Evolutionary conservation across 2,113 vertebrate species (phyloP).

Genomic region (Limnothrissa miodon): DNA sequence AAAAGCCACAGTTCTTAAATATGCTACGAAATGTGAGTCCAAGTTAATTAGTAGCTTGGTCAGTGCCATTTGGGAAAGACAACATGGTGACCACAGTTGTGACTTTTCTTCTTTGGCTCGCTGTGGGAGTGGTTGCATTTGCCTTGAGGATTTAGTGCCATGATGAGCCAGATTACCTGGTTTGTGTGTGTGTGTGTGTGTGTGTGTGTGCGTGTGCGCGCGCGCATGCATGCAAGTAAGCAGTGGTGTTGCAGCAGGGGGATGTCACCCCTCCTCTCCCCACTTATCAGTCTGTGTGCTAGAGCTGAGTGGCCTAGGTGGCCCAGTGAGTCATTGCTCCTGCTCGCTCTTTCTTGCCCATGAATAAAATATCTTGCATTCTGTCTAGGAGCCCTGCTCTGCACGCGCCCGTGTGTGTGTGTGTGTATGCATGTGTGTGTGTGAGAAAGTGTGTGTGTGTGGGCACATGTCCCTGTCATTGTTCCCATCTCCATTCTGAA

Average conservation of each 20-base stretch:
- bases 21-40: neutral
- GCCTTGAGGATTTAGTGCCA: neutral
- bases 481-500: neutral
- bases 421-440: conserved; percentile 32
- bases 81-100: neutral
- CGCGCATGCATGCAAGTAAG: neutral
- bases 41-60: conserved; percentile 10
- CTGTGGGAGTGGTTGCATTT: neutral
- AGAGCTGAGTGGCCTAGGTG: conserved; percentile 27
- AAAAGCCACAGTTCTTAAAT: neutral
- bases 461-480: conserved; percentile 2
- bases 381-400: conserved; percentile 43
- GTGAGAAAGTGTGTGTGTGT: neutral
- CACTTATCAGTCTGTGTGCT: conserved; percentile 20
- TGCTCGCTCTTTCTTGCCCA: conserved; percentile 54
- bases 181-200: conserved; percentile 11
- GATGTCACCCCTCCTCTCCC: conserved; percentile 8
- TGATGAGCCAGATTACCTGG: neutral
- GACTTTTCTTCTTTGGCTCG: neutral
- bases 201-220: conserved; percentile 12
- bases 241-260: neutral
- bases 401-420: conserved; percentile 23
- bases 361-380: conserved; percentile 69
- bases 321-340: conserved; percentile 60
- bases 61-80: conserved; percentile 4